Percentiles rank a stretch among this genome's conserved stretches.
These are phyloP conservation scores for Trisateles emortualis DNA, from an alignment of 2,888 invertebrate genomes.

Conservation along the genomic window DNA sequence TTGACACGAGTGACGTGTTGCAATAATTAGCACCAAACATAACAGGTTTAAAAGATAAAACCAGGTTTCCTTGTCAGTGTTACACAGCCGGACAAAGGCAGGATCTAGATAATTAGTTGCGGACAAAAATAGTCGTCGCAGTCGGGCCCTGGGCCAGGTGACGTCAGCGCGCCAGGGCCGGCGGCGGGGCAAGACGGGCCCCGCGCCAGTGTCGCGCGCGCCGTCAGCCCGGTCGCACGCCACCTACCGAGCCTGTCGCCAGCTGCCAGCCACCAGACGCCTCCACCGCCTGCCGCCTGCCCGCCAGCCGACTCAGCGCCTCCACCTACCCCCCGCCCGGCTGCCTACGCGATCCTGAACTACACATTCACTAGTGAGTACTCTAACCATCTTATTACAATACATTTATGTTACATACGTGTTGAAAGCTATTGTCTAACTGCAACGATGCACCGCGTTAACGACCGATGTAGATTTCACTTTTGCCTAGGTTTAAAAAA, in stretches of 20 bases:
- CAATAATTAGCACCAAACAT: conserved; percentile 46
- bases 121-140: conserved; percentile 83
- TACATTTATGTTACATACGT: conserved; percentile 48
- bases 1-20: conserved; percentile 49
- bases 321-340: conserved; percentile 50
- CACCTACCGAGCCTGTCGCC: conserved; percentile 56
- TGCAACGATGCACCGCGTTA: conserved; percentile 71
- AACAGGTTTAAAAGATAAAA: conserved; percentile 59
- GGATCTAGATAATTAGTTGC: conserved; percentile 84
- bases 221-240: conserved; percentile 84
- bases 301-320: conserved; percentile 49
- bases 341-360: conserved; percentile 57
- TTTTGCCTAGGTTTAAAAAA: conserved; percentile 59
- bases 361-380: conserved; percentile 62
- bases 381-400: conserved; percentile 39
- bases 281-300: conserved; percentile 52
- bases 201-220: conserved; percentile 87
- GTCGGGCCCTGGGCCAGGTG: conserved; percentile 86
- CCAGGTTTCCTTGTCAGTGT: conserved; percentile 76
- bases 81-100: conserved; percentile 77
- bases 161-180: conserved; percentile 83
- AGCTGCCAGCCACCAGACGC: conserved; percentile 52
- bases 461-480: conserved; percentile 78
- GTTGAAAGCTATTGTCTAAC: conserved; percentile 67
- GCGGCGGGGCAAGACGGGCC: conserved; percentile 86